phyloP scores from a whole-genome alignment of 2,888 invertebrate species.

The Chrysotoxum bicinctum region DNA sequence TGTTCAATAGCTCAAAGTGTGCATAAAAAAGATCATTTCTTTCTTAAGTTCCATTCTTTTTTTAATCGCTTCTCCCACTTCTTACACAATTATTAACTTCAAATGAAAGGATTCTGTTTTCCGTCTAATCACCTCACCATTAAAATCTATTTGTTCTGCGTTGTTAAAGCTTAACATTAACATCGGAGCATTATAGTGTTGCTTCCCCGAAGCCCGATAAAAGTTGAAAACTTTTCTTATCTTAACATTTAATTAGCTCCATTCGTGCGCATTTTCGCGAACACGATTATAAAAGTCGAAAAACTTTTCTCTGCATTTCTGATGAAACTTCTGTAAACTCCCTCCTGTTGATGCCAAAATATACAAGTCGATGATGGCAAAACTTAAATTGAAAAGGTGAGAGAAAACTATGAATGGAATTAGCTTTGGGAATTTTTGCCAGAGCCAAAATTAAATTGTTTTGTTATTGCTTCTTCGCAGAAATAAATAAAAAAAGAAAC shows the following conservation, averaged over 20 bases:
- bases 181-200: constrained; percentile 11
- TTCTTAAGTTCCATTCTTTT: background rate
- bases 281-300: constrained; percentile 59
- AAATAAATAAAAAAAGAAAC: background rate
- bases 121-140: constrained; percentile 66
- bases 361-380: constrained; percentile 41
- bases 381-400: constrained; percentile 71
- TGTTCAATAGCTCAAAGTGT: background rate
- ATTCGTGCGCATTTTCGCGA: constrained; percentile 63
- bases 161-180: constrained; percentile 13
- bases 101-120: constrained; percentile 55
- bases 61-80: background rate
- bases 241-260: constrained; percentile 71
- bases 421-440: constrained; percentile 10
- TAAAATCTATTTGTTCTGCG: constrained; percentile 64
- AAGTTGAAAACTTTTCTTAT: constrained; percentile 59
- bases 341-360: background rate
- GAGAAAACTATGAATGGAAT: constrained; percentile 49
- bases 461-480: constrained; percentile 47
- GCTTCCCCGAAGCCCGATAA: constrained; percentile 30
- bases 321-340: constrained; percentile 37
- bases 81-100: constrained; percentile 27
- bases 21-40: background rate
- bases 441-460: constrained; percentile 34
- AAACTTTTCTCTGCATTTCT: constrained; percentile 67